Evolutionary conservation across 2,888 invertebrate genomes (phyloP).

Genomic region (Escarpia spicata): DNA sequence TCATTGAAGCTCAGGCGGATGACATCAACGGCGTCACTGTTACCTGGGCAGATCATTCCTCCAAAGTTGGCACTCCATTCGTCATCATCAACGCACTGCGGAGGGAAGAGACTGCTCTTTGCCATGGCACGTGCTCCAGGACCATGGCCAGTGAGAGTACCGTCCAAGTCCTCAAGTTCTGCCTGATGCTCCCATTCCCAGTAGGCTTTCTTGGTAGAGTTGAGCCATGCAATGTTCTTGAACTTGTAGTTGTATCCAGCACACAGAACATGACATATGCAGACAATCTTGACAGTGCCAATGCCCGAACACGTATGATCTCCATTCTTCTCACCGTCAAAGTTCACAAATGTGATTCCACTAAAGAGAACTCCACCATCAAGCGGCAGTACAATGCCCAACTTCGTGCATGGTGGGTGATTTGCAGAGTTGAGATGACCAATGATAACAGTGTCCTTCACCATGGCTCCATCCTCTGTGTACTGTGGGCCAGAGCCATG

Average conservation of each 20-base stretch:
- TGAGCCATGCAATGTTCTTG: conserved; percentile 41
- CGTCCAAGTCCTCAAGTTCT: conserved; percentile 53
- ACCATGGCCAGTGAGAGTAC: conserved; percentile 48
- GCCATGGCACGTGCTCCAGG: conserved; percentile 37
- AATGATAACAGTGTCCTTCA: conserved; percentile 28
- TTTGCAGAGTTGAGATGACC: conserved; percentile 22
- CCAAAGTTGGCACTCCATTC: conserved; percentile 28
- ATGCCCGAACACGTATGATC: conserved; percentile 18
- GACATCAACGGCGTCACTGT: conserved; percentile 25
- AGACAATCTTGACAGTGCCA: conserved; percentile 29
- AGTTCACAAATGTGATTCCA: conserved; percentile 36
- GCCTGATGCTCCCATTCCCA: conserved; percentile 44
- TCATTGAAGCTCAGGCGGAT: conserved; percentile 57
- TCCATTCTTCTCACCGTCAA: conserved; percentile 25
- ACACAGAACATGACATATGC: conserved; percentile 35
- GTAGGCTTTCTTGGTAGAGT: conserved; percentile 42
- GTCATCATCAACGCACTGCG: not conserved
- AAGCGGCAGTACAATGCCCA: conserved; percentile 35
- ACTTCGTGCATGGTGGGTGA: conserved; percentile 14
- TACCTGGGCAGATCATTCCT: conserved; percentile 29
- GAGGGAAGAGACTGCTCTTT: conserved; percentile 9
- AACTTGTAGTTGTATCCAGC: conserved; percentile 49
- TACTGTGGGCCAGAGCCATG: not conserved
- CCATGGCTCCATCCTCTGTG: conserved; percentile 28
- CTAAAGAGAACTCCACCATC: conserved; percentile 31